These are phyloP conservation scores for Drosophila persimilis DNA, from an alignment of 1,140 invertebrate species.

Conservation along the genomic window DNA sequence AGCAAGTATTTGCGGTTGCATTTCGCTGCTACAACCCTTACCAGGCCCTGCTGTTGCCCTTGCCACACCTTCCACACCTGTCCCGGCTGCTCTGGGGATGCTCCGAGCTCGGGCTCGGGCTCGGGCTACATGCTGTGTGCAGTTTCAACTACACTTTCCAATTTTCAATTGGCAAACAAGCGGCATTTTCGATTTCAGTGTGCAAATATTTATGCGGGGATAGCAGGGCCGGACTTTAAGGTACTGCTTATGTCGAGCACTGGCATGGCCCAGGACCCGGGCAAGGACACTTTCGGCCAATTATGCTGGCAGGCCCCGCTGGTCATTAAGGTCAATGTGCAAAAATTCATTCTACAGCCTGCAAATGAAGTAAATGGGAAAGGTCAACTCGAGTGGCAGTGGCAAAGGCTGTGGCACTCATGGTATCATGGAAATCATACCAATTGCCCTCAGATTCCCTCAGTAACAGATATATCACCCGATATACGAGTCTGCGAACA, in stretches of 20 bases:
- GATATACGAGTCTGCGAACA: constrained; percentile 53
- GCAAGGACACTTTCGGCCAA: constrained; percentile 42
- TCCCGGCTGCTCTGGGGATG: no score
- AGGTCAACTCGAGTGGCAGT: constrained; percentile 23
- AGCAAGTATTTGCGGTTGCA: constrained; percentile 70
- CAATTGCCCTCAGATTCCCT: constrained; percentile 25
- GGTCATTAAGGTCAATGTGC: constrained; percentile 62
- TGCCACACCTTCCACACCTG: no score
- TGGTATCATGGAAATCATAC: constrained; percentile 50
- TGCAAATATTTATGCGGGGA: constrained; percentile 55
- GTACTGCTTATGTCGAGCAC: constrained; percentile 20
- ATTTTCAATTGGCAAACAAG: constrained; percentile 68
- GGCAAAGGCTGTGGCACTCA: neutral
- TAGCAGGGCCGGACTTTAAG: constrained; percentile 33
- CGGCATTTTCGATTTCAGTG: constrained; percentile 64
- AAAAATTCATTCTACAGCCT: constrained; percentile 51
- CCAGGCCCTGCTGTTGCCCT: neutral
- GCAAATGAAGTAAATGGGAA: constrained; percentile 58
- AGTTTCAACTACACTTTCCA: constrained; percentile 51
- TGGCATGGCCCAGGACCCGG: constrained; percentile 10
- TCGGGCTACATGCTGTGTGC: constrained; percentile 1
- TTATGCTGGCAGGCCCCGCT: constrained; percentile 42
- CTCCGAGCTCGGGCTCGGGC: neutral
- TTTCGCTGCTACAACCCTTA: constrained; percentile 21
- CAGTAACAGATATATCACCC: constrained; percentile 37